Conservation (phyloP, 2,797 vertebrate genomes). For the Morus bassanus region DNA sequence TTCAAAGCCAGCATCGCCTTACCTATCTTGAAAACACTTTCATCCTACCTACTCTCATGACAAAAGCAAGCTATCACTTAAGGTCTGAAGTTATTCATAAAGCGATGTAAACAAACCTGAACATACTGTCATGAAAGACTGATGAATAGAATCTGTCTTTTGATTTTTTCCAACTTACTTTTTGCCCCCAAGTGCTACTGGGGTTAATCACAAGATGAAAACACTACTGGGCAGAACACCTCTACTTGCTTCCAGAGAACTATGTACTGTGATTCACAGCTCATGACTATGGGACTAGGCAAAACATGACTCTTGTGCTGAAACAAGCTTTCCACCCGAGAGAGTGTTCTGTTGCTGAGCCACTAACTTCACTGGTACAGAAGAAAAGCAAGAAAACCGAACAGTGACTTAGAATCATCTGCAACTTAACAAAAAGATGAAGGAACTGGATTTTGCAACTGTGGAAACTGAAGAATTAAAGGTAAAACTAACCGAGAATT, state of each 20-base stretch:
- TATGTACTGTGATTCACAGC: background rate
- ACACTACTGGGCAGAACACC: background rate
- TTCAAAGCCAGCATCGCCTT: background rate
- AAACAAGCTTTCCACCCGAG: background rate
- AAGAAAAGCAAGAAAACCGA: background rate
- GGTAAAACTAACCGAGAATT: background rate
- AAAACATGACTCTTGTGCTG: background rate
- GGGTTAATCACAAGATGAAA: background rate
- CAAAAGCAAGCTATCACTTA: background rate
- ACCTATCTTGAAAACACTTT: background rate
- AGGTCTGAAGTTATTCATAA: background rate
- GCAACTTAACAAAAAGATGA: background rate
- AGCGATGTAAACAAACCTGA: background rate
- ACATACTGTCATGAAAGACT: background rate
- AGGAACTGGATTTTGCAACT: background rate
- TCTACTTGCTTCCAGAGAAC: background rate
- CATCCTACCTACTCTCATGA: background rate
- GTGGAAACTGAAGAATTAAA: background rate
- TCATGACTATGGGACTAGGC: accelerated
- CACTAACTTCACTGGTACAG: background rate
- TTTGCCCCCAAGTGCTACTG: background rate
- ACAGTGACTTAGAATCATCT: background rate
- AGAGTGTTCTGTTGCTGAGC: background rate
- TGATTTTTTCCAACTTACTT: background rate
- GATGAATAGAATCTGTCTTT: background rate